Evolutionary conservation across 2,113 vertebrate genomes (phyloP), one percentile per base, ranked within the genome.

Genomic region (Corydoras maculifer): DNA sequence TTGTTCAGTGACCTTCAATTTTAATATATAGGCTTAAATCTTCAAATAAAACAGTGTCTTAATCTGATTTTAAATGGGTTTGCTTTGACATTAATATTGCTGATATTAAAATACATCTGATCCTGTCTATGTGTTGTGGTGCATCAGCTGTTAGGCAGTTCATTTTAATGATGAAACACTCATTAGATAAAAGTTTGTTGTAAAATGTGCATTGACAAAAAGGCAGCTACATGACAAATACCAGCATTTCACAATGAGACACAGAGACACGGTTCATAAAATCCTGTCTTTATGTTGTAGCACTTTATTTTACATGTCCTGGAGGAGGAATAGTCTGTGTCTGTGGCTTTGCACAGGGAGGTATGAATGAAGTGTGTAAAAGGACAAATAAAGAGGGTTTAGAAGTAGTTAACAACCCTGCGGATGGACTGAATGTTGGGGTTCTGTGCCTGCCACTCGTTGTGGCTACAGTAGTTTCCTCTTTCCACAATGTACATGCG

Each of bases 401-500:
- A 95, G 87, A 93, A 94, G 88, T 93, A 95, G 89, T 95, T 96
- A 89, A 92, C 82, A 2, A 95, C 84, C 75, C 93, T 88, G 72
- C 92, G 83, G 85, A 97, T 86, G 77, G 95, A 98, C 87, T 96
- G 94, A 86, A 95, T 84, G 14, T 87, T 92, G 2, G 92, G 86
- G 0, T 87, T 93, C 84, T 91, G 92, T 0, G 89, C 91, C 83
- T 93, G 93, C 94, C 94, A 96, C 54, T 87, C 90, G 0, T 82
- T 87, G 75, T 90, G 93, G 86, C 77, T 91, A 85, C 86, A 85
- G 88, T 93, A 97, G 75, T 93, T 83, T 0, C 93, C 94, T 1
- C 92, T 86, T 84, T 96, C 95, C 81, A 96, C 90, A 53, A 97
- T 84, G 60, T 93, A 95, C 94, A 95, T 94, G 53, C 91, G 92